Evolutionary conservation across 2,888 invertebrate genomes (phyloP), one percentile per base, ranked within the genome.

Genomic region (Chrysodeixis includens): DNA sequence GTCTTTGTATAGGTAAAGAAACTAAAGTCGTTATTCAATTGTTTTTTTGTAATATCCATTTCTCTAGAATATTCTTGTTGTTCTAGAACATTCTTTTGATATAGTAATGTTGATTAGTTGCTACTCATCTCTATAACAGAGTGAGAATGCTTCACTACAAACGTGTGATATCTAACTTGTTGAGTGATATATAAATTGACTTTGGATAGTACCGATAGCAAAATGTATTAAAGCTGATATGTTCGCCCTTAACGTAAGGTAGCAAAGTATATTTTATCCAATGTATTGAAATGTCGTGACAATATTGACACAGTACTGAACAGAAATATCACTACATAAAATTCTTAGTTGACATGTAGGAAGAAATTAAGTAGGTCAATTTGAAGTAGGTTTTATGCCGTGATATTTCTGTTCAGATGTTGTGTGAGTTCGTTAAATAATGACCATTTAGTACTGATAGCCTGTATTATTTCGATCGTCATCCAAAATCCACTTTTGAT

Each of bases 401-500:
- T 49, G 20, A 20, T 16, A 49, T 18, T 49, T 49, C 46, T 49
- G 46, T 20, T 9, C 9, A 2, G 16, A 8, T 46, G 6, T 20
- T 49, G 18, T n/a, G 14, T 51, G 46, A 53, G 32, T 35, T 16
- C 30, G 14, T 26, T 30, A 16, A 44, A 35, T 26, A 59, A 65
- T 52, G 46, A 55, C 61, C 71, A 26, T 59, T 66, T 53, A 71
- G 57, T 64, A 69, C 62, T 62, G 65, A 56, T 64, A 67, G 62
- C 46, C 46, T 66, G 49, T 65, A 72, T 73, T 57, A 51, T 58
- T 69, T 69, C 30, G 22, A 68, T 69, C 16, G 22, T 69, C 67
- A 62, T 70, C 66, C 64, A 64, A 75, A 68, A 78, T 56, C 69
- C 61, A 74, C 61, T 69, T 78, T 76, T 81, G 70, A 61, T 86